Evolutionary conservation across 2,113 vertebrate species (phyloP).

Genomic region (Protobothrops mucrosquamatus): DNA sequence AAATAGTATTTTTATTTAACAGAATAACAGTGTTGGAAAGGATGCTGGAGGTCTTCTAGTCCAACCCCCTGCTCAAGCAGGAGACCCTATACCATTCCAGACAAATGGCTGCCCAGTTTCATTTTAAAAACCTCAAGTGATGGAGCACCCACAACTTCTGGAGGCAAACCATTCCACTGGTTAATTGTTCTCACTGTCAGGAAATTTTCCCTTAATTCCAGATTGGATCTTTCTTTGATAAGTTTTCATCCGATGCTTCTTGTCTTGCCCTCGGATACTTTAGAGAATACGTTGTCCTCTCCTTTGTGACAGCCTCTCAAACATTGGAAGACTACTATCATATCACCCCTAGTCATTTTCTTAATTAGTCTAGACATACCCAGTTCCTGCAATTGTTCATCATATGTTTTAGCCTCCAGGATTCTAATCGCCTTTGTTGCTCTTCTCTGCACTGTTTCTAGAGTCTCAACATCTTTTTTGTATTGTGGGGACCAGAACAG

Average conservation of each 20-base stretch:
- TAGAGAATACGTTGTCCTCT: not conserved
- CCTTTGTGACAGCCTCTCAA: not conserved
- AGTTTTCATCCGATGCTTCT: not conserved
- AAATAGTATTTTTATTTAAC: not conserved
- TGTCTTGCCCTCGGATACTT: not conserved
- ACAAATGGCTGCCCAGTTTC: not conserved
- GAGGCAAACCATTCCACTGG: not conserved
- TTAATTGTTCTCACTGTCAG: not conserved
- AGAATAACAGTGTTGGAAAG: not conserved
- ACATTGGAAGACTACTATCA: not conserved
- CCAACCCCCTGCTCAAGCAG: not conserved
- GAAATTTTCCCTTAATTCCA: not conserved
- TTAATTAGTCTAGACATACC: not conserved
- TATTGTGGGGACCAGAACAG: not conserved
- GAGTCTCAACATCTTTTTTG: not conserved
- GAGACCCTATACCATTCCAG: not conserved
- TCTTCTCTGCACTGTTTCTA: not conserved
- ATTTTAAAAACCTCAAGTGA: not conserved
- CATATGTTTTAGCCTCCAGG: not conserved
- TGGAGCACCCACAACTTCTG: not conserved
- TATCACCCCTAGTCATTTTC: not conserved
- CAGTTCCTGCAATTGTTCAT: not conserved
- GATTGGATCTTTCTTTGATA: not conserved
- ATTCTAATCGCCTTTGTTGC: not conserved
- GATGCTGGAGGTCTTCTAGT: not conserved